Evolutionary conservation across 2,113 vertebrate species (phyloP).

Genomic region (Ophthalmolycus amberensis): DNA sequence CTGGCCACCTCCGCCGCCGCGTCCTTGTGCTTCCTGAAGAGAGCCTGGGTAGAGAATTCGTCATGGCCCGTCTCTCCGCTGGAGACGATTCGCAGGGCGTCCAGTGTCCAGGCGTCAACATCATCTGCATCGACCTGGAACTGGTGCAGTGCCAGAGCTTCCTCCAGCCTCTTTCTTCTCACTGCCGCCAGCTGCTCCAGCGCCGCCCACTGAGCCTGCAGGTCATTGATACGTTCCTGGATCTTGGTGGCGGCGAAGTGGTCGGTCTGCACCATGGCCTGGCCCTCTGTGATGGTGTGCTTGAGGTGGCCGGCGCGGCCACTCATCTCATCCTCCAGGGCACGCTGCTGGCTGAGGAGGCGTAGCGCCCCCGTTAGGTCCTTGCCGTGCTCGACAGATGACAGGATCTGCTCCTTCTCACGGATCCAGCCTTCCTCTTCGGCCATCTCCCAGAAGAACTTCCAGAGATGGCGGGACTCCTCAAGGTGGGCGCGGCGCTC

Average conservation of each 20-base stretch:
- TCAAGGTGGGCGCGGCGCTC: conserved; percentile 92
- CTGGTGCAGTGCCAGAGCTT: conserved; percentile 92
- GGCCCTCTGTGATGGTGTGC: conserved; percentile 91
- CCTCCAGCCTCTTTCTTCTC: conserved; percentile 88
- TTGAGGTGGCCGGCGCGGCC: conserved; percentile 91
- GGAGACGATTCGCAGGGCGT: conserved; percentile 94
- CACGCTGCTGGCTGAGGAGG: conserved; percentile 92
- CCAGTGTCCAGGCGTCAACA: conserved; percentile 93
- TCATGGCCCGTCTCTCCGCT: conserved; percentile 94
- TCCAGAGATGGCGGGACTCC: conserved; percentile 96
- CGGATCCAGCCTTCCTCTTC: conserved; percentile 98
- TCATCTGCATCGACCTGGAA: conserved; percentile 94
- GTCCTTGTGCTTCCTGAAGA: conserved; percentile 96
- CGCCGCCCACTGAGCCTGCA: conserved; percentile 93
- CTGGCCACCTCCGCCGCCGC: conserved; percentile 91
- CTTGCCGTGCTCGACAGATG: conserved; percentile 90
- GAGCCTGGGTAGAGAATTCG: conserved; percentile 95
- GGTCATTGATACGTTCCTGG: conserved; percentile 88
- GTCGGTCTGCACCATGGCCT: conserved; percentile 89
- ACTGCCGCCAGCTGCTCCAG: conserved; percentile 89
- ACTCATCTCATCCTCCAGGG: conserved; percentile 95
- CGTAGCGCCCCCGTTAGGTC: conserved; percentile 93
- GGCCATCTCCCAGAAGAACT: conserved; percentile 99
- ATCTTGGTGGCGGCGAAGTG: conserved; percentile 93
- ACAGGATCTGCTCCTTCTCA: conserved; percentile 96